Evolutionary conservation across 2,113 vertebrate genomes (phyloP).

Genomic region (Hiodon tergisus): DNA sequence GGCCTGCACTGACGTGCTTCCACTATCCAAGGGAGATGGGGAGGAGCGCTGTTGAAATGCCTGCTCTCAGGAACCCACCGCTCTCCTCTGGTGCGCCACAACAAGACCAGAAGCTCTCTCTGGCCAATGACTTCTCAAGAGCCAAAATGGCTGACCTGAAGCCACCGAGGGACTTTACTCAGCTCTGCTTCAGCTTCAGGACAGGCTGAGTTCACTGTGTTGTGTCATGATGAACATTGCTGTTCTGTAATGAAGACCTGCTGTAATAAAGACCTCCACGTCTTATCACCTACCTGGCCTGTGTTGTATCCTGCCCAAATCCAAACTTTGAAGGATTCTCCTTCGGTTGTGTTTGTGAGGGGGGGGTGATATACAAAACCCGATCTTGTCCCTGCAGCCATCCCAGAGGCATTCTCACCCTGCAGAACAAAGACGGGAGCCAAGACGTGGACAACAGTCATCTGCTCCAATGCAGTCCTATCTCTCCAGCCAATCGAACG

Average conservation of each 20-base stretch:
- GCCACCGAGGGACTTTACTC: background rate
- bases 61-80: background rate
- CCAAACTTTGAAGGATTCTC: background rate
- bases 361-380: slow-evolving; percentile 24
- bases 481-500: slow-evolving; percentile 28
- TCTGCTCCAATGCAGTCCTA: slow-evolving; percentile 13
- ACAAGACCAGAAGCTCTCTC: background rate
- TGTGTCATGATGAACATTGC: too few species aligned
- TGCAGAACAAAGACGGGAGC: slow-evolving; percentile 52
- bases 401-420: slow-evolving; percentile 54
- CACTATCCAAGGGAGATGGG: background rate
- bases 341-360: slow-evolving; percentile 29
- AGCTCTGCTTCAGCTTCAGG: background rate
- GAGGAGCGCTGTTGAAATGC: background rate
- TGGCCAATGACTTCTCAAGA: too few species aligned
- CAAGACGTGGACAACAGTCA: slow-evolving; percentile 49
- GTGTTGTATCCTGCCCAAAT: background rate
- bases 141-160: background rate
- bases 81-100: background rate
- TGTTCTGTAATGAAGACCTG: background rate
- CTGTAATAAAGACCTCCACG: background rate
- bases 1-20: background rate
- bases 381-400: slow-evolving; percentile 57
- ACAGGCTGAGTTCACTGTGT: background rate
- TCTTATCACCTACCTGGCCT: background rate